These are phyloP conservation scores for Mycteria americana DNA, from an alignment of 2,797 vertebrate genomes.

Conservation along the genomic window DNA sequence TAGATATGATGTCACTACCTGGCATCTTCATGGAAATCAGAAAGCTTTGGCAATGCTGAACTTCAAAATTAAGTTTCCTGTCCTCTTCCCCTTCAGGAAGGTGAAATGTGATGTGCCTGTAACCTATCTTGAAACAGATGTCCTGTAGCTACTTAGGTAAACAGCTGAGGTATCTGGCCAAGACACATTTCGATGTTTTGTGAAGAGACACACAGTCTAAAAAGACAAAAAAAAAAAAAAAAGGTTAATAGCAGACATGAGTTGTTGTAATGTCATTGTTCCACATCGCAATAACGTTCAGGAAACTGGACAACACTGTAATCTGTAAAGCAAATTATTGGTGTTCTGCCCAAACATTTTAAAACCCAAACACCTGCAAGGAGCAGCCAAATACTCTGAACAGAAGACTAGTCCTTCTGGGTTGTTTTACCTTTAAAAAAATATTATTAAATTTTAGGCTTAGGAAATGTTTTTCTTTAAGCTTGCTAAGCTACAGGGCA, in stretches of 20 bases:
- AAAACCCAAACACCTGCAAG: conserved; percentile 39
- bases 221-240: not conserved
- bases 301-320: conserved; percentile 29
- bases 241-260: not conserved
- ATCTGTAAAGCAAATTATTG: conserved; percentile 50
- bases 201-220: not conserved
- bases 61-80: conserved; percentile 46
- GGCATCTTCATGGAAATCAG: conserved; percentile 36
- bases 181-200: not conserved
- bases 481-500: not conserved
- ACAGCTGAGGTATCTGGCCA: conserved; percentile 5
- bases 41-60: conserved; percentile 1
- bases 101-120: not conserved
- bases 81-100: conserved; percentile 24
- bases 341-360: conserved; percentile 43
- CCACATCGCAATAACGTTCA: not conserved
- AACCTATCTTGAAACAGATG: conserved; percentile 30
- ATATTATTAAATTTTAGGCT: not conserved
- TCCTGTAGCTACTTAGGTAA: conserved; percentile 17
- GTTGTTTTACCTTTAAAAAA: not conserved
- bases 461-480: conserved; percentile 10
- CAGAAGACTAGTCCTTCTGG: not conserved
- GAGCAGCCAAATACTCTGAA: not conserved
- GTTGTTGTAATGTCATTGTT: conserved; percentile 38
- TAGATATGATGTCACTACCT: conserved; percentile 53